Conservation (phyloP, 2,888 invertebrate species). For the Catocala sponsa region DNA sequence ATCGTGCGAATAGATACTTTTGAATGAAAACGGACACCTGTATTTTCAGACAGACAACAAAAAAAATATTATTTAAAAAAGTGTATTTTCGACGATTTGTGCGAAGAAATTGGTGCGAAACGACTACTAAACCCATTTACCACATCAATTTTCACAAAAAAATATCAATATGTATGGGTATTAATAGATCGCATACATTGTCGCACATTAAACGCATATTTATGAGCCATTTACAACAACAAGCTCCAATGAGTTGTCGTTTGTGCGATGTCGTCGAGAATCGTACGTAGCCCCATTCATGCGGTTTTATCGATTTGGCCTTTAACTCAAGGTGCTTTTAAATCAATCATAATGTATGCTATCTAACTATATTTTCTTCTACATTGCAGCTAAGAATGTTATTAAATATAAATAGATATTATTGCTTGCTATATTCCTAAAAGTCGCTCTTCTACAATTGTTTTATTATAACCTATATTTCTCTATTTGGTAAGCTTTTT, state of each 20-base stretch:
- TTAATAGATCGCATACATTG: slow-evolving; percentile 43
- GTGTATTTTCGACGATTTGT: no score
- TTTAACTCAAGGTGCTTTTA: slow-evolving; percentile 54
- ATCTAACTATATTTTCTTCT: slow-evolving; percentile 11
- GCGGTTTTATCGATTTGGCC: slow-evolving; percentile 57
- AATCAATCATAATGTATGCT: slow-evolving; percentile 45
- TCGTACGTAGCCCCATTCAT: slow-evolving; percentile 43
- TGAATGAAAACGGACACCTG: no score
- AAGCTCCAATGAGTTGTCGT: slow-evolving; percentile 43
- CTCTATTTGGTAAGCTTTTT: no score
- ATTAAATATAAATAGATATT: background rate
- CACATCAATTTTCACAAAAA: background rate
- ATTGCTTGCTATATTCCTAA: no score
- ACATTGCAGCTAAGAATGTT: background rate
- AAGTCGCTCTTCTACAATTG: no score
- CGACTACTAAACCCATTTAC: no score
- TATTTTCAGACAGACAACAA: no score
- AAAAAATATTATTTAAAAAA: no score
- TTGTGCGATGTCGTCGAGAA: slow-evolving; percentile 47
- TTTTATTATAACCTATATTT: no score
- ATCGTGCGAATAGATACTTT: no score
- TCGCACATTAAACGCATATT: slow-evolving; percentile 38
- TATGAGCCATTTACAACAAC: slow-evolving; percentile 40
- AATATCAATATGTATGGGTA: slow-evolving; percentile 28
- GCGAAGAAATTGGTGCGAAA: no score